A percentile compares a stretch with the other conserved stretches of the same genome.
These are phyloP conservation scores for Nothura maculosa DNA, from an alignment of 2,797 vertebrate species.

Conservation along the genomic window DNA sequence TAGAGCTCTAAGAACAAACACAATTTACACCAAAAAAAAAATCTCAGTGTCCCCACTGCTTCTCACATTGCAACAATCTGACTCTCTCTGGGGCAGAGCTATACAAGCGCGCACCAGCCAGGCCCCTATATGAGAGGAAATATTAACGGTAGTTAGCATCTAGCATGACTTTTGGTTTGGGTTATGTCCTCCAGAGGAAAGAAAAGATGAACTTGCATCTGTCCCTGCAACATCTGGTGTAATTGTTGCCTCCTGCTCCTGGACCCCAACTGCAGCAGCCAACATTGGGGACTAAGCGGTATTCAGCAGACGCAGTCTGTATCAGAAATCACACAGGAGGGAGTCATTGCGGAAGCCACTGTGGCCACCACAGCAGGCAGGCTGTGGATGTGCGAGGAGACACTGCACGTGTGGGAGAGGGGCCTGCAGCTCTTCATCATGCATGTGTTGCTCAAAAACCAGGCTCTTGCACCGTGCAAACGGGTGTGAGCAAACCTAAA, in stretches of 20 bases:
- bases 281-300: no score
- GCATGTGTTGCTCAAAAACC: not conserved
- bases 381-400: not conserved
- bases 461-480: not conserved
- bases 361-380: not conserved
- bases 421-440: not conserved
- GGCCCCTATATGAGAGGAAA: not conserved
- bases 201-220: not conserved
- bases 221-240: not conserved
- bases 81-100: not conserved
- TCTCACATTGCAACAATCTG: not conserved
- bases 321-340: not conserved
- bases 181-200: not conserved
- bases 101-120: not conserved
- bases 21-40: not conserved
- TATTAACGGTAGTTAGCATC: not conserved
- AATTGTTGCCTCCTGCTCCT: not conserved
- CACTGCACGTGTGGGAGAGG: not conserved
- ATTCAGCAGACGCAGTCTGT: not conserved
- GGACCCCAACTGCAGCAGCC: not conserved
- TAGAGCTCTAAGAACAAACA: not conserved
- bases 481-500: not conserved
- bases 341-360: not conserved
- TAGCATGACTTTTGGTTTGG: not conserved
- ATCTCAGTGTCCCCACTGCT: accelerated